Base-by-base conservation (phyloP, 1,140 invertebrate genomes). In the Psix sp. region DNA sequence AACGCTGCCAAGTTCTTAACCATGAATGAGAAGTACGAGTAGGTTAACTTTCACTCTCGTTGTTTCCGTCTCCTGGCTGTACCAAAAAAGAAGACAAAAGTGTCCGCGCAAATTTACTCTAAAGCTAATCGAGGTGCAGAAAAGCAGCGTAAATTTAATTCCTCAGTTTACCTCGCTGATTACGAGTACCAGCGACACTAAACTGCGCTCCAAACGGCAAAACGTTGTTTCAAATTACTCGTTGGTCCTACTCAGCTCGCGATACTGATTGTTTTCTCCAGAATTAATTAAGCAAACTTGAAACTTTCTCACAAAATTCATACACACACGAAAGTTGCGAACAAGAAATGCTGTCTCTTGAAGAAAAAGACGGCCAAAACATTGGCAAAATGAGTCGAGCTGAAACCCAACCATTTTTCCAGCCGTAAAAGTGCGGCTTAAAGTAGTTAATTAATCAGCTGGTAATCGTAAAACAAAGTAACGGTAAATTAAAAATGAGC, bases 1-100 rank as follows among this genome's bases (percentile, higher is more conserved):
- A 38, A 71, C 48, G 42, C 33, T 35, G 18, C 52, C 24, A 65
- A 62, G 46, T 70, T 70, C 17, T n/a, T 33, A 35, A 45, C 49
- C 42, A 60, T 71, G 73, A 76, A 71, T 71, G 66, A 76, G 63
- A 36, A 71, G 67, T 71, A 62, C 74, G 51, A 76, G 49, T 76
- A 68, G 74, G 74, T 76, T 71, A 72, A 76, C 67, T 72, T 71
- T 76, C 74, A 59, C 74, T 71, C 49, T 76, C 67, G 54, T 7
- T 43, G 6, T 26, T 46, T 33, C 14, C 21, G 21, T 39, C 35
- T 56, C 51, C 11, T 36, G 35, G 20, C 33, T 38, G 20, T 45
- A 16, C 20, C 40, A 10, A 39, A 3, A 39, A 39, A 24, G 7
- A 57, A 74, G 68, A 56, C 59, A 36, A 68, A 66, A 74, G 60